Evolutionary conservation across 2,797 vertebrate genomes (phyloP).

Genomic region (Helarctos malayanus): DNA sequence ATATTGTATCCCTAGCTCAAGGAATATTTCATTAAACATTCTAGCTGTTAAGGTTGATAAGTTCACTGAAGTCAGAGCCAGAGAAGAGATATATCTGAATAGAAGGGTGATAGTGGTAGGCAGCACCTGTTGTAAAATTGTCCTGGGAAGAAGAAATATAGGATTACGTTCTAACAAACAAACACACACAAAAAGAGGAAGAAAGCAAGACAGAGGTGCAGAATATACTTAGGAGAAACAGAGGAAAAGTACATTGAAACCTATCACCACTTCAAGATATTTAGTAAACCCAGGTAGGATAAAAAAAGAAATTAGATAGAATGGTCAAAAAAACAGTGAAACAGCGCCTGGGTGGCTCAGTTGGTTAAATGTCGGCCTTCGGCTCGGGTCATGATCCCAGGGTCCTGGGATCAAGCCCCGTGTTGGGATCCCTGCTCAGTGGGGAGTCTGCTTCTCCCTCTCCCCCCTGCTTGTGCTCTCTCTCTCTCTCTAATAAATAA

Average conservation of each 20-base stretch:
- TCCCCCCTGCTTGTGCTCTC: no score
- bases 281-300: slow-evolving; percentile 27
- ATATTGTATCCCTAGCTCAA: slow-evolving; percentile 23
- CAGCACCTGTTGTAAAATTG: slow-evolving; percentile 20
- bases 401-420: no score
- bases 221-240: not conserved
- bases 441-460: not conserved
- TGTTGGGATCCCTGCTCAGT: not conserved
- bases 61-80: not conserved
- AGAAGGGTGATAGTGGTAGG: not conserved
- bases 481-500: not conserved
- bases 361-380: not conserved
- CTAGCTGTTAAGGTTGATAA: slow-evolving; percentile 12
- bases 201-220: not conserved
- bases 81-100: slow-evolving; percentile 23
- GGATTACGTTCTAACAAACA: slow-evolving; percentile 1
- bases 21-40: slow-evolving; percentile 41
- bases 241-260: not conserved
- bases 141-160: slow-evolving; percentile 13
- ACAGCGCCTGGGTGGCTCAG: not conserved
- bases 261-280: slow-evolving; percentile 21
- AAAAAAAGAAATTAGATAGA: slow-evolving; percentile 41
- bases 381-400: not conserved
- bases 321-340: slow-evolving; percentile 49
- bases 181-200: not conserved